Conservation (phyloP, 2,888 invertebrate genomes). For the Microctonus brassicae region DNA sequence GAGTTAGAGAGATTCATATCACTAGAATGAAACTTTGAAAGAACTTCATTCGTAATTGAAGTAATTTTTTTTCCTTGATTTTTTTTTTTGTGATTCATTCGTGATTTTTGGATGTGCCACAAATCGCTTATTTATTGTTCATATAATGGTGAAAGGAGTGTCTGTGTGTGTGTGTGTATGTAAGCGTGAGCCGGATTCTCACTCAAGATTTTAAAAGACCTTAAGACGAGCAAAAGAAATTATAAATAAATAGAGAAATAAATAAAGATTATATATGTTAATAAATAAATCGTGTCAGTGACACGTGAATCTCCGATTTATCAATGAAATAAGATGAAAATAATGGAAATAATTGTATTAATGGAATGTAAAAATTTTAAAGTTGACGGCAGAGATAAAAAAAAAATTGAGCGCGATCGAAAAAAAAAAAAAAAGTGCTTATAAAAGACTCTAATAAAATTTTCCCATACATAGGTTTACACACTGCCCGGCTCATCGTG, state of each 20-base stretch:
- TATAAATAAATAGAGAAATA: too few species aligned
- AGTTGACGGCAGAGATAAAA: slow-evolving; percentile 4
- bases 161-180: background rate
- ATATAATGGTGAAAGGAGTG: background rate
- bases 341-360: slow-evolving; percentile 22
- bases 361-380: slow-evolving; percentile 22
- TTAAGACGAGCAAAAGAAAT: background rate
- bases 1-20: background rate
- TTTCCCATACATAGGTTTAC: slow-evolving; percentile 44
- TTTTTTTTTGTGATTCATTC: background rate
- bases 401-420: slow-evolving; percentile 22
- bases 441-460: slow-evolving; percentile 48
- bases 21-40: slow-evolving; percentile 2
- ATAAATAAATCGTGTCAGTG: slow-evolving; percentile 31
- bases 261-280: slow-evolving; percentile 12
- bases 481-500: slow-evolving; percentile 46
- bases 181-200: slow-evolving; percentile 37
- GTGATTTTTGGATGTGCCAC: slow-evolving; percentile 2
- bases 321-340: slow-evolving; percentile 3
- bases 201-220: slow-evolving; percentile 19
- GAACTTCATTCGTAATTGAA: slow-evolving; percentile 15
- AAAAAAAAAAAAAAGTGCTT: slow-evolving; percentile 32
- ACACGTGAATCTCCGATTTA: slow-evolving; percentile 27
- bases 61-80: background rate
- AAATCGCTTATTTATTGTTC: slow-evolving; percentile 1